Evolutionary conservation across 2,888 invertebrate species (phyloP).

Genomic region (Volucella bombylans): DNA sequence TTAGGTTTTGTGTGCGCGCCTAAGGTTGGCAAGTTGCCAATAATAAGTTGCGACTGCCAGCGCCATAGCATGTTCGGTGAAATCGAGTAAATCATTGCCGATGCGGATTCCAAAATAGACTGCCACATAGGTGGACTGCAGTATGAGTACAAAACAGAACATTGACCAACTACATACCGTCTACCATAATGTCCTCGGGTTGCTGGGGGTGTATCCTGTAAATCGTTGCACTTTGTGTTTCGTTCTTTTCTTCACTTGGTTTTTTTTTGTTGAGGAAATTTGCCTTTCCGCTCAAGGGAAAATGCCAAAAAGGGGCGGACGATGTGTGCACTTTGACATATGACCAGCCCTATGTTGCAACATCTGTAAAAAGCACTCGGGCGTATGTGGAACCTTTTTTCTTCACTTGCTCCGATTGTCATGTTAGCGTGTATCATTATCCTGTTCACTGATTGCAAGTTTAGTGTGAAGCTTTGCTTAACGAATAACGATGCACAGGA

Average conservation of each 20-base stretch:
- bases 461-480: conserved; percentile 48
- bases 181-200: too few species aligned
- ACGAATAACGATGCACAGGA: background rate
- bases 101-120: background rate
- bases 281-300: too few species aligned
- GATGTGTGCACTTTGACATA: conserved; percentile 31
- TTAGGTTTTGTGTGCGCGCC: conserved; percentile 3
- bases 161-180: too few species aligned
- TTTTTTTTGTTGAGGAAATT: too few species aligned
- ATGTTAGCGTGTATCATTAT: conserved; percentile 23
- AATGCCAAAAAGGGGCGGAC: conserved; percentile 39
- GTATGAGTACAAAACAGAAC: too few species aligned
- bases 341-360: conserved; percentile 35
- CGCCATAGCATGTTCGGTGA: background rate
- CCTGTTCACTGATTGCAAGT: conserved; percentile 56
- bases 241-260: too few species aligned
- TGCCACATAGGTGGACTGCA: background rate
- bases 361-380: conserved; percentile 59
- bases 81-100: conserved; percentile 1
- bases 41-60: background rate
- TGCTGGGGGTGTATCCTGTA: too few species aligned
- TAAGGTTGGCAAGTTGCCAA: conserved; percentile 42
- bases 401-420: background rate
- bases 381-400: conserved; percentile 50
- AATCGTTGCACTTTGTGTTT: too few species aligned